phyloP scores from a whole-genome alignment of 2,888 invertebrate species.

The Dryobota labecula region DNA sequence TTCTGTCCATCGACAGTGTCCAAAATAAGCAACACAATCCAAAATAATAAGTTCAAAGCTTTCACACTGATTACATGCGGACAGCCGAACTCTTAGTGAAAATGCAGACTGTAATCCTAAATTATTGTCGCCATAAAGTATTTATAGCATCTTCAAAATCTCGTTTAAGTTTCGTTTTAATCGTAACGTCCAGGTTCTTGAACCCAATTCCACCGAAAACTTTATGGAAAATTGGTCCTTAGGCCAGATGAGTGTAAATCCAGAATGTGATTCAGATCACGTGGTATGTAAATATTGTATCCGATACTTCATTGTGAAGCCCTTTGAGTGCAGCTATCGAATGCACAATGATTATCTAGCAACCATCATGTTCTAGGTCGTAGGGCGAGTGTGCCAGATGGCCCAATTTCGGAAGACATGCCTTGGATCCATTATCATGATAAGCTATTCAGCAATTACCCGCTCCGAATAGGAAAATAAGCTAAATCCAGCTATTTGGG shows the following conservation, averaged over 20 bases:
- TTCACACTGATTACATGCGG: not conserved
- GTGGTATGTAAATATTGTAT: slow-evolving; percentile 56
- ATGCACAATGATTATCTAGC: slow-evolving; percentile 42
- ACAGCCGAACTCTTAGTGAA: not conserved
- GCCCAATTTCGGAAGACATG: slow-evolving; percentile 11
- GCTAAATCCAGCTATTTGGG: not conserved
- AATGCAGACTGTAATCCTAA: not conserved
- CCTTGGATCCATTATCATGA: not conserved
- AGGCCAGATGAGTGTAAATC: slow-evolving; percentile 14
- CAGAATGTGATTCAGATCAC: slow-evolving; percentile 39
- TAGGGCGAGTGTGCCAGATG: slow-evolving; percentile 17
- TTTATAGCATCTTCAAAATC: not conserved
- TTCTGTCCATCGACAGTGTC: not conserved
- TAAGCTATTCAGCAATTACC: not conserved
- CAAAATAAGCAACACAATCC: not conserved
- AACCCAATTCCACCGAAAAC: not conserved
- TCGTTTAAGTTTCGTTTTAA: not conserved
- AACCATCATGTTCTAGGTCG: slow-evolving; percentile 17
- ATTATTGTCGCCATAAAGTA: not conserved
- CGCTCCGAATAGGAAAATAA: not conserved
- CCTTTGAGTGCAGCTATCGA: slow-evolving; percentile 38
- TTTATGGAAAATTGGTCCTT: not conserved
- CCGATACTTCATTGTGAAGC: slow-evolving; percentile 50
- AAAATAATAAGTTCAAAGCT: slow-evolving; percentile 13
- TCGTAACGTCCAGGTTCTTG: not conserved